A percentile compares a stretch with the other conserved stretches of the same genome.
These are phyloP conservation scores for Strigops habroptila DNA, from an alignment of 2,113 vertebrate species.

Conservation along the genomic window DNA sequence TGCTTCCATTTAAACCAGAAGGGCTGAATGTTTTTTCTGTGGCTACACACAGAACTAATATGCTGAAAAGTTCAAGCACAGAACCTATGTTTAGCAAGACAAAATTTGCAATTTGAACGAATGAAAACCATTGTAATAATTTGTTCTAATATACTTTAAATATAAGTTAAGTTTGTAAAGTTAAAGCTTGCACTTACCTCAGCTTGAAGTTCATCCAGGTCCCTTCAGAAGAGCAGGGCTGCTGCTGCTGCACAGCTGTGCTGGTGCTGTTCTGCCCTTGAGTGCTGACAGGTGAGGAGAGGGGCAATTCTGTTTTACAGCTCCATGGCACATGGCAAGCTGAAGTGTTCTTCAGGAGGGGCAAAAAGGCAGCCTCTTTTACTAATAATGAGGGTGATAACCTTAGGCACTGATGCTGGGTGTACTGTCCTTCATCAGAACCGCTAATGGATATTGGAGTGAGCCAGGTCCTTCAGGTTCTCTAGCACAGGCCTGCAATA, in stretches of 20 bases:
- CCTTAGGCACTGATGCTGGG: not conserved
- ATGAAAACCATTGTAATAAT: not conserved
- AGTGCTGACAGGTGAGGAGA: not conserved
- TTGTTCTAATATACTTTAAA: not conserved
- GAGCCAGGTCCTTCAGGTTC: not conserved
- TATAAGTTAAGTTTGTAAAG: not conserved
- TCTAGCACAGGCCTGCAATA: not conserved
- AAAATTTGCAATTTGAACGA: not conserved
- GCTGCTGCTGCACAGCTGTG: not conserved
- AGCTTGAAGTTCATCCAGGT: not conserved
- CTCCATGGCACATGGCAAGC: not conserved
- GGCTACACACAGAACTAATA: not conserved
- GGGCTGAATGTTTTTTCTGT: not conserved
- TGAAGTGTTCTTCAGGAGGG: not conserved
- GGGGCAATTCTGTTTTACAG: not conserved
- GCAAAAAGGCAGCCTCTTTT: not conserved
- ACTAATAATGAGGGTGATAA: not conserved
- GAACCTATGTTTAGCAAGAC: not conserved
- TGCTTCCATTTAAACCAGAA: not conserved
- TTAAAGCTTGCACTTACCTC: not conserved
- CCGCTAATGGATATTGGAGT: accelerated
- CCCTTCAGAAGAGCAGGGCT: not conserved
- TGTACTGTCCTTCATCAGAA: not conserved
- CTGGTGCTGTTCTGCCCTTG: not conserved
- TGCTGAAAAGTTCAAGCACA: not conserved